phyloP scores from a whole-genome alignment of 2,113 vertebrate species.

The Rhinopomastus cyanomelas region DNA sequence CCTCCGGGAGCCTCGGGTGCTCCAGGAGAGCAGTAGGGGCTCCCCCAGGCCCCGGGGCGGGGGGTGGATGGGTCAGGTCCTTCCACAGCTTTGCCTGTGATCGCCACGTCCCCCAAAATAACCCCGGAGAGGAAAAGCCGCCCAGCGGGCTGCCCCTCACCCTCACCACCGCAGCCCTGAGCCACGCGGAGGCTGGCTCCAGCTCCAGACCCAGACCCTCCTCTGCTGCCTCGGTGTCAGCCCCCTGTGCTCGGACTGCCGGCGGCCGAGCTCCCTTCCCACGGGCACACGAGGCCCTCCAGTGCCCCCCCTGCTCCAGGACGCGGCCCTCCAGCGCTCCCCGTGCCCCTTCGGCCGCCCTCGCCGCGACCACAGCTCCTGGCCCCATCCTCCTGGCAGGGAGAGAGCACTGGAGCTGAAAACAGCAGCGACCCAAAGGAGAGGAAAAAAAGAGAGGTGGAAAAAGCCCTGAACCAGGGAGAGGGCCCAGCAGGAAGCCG shows the following conservation, averaged over 20 bases:
- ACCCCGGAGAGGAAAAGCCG: background rate
- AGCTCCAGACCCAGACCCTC: background rate
- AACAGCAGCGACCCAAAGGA: background rate
- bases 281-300: background rate
- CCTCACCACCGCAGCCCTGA: no score
- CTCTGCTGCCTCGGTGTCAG: background rate
- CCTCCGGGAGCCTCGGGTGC: background rate
- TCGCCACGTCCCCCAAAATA: background rate
- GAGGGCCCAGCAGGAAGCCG: conserved; percentile 32
- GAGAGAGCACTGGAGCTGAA: background rate
- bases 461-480: background rate
- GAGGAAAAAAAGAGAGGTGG: no score
- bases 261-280: conserved; percentile 4
- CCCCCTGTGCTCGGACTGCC: conserved; percentile 4
- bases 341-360: background rate
- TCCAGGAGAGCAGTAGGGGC: conserved; percentile 15
- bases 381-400: background rate
- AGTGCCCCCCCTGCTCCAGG: background rate
- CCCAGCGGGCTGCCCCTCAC: background rate
- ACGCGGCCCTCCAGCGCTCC: background rate
- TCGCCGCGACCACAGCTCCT: background rate
- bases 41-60: background rate
- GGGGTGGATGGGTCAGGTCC: background rate
- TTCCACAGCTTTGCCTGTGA: background rate
- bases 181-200: background rate